Percentiles rank a stretch among this genome's conserved stretches.
Conservation (phyloP, 2,113 vertebrate genomes). For the Rhinichthys klamathensis region DNA sequence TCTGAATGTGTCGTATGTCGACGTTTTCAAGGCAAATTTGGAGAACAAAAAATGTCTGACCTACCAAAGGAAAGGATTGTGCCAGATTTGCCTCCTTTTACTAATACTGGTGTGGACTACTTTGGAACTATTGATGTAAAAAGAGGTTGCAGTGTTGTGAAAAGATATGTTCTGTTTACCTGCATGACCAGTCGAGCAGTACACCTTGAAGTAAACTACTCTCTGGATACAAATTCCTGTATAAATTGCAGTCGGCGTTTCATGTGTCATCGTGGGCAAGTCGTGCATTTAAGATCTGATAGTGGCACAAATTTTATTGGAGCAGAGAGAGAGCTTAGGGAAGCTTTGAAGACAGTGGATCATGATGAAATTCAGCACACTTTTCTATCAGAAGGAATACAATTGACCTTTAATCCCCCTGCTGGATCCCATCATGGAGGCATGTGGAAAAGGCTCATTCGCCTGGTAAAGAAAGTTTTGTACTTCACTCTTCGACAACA, state of each 20-base stretch:
- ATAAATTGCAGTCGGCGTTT: neutral
- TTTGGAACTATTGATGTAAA: too few relatives aligned
- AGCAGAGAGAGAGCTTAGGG: neutral
- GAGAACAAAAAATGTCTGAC: neutral
- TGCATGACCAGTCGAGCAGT: conserved; percentile 33
- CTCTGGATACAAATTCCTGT: conserved; percentile 16
- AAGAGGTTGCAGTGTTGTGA: too few relatives aligned
- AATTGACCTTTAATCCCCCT: conserved; percentile 39
- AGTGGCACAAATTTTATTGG: conserved; percentile 40
- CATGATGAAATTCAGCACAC: neutral
- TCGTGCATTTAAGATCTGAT: neutral
- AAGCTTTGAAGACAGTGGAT: neutral
- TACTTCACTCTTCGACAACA: conserved; percentile 16
- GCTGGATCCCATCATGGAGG: conserved; percentile 11
- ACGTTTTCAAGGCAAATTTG: too few relatives aligned
- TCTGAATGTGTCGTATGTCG: neutral
- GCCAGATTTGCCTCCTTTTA: too few relatives aligned
- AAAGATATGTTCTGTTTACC: too few relatives aligned
- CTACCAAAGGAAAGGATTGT: too few relatives aligned
- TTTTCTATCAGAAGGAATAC: conserved; percentile 9
- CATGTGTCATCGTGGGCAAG: conserved; percentile 1
- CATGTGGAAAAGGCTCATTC: neutral
- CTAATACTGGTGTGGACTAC: too few relatives aligned
- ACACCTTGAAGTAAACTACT: neutral
- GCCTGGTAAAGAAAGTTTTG: conserved; percentile 14